Conservation (phyloP, 2,113 vertebrate species). For the Ictalurus furcatus region DNA sequence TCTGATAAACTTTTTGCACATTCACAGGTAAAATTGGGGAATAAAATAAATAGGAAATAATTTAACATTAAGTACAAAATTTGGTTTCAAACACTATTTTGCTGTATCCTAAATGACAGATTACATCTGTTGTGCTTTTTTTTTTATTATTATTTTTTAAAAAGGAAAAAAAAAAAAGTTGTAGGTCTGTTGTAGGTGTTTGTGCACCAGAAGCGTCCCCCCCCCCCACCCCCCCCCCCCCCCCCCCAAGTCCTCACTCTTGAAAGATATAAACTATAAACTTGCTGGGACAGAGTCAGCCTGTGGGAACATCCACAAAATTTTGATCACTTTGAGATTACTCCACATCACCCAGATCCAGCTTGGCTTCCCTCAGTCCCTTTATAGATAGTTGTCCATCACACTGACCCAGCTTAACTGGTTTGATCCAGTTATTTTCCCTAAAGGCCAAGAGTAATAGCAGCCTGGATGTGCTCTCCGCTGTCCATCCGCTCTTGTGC, state of each 20-base stretch:
- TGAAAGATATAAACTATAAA: neutral
- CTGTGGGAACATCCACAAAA: neutral
- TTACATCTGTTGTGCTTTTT: slow-evolving; percentile 48
- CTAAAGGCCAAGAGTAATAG: slow-evolving; percentile 4
- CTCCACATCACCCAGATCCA: neutral
- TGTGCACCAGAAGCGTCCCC: slow-evolving; percentile 8
- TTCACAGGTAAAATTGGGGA: slow-evolving; percentile 59
- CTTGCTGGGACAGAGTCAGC: neutral
- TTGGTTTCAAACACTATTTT: slow-evolving; percentile 44
- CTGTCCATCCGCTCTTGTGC: neutral
- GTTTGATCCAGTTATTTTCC: neutral
- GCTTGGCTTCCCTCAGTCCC: neutral
- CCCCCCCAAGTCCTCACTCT: neutral
- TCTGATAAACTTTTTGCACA: slow-evolving; percentile 39
- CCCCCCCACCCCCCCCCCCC: too few relatives aligned
- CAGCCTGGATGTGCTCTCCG: slow-evolving; percentile 8
- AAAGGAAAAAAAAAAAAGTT: too few relatives aligned
- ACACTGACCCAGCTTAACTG: neutral
- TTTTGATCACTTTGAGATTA: neutral
- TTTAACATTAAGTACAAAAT: slow-evolving; percentile 64
- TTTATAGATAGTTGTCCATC: slow-evolving; percentile 1
- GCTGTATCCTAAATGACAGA: slow-evolving; percentile 43
- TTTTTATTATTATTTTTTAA: neutral
- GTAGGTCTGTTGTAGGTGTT: slow-evolving; percentile 30
- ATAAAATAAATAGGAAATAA: slow-evolving; percentile 72